Percentiles rank a stretch among this genome's conserved stretches.
These are phyloP conservation scores for Murina feae DNA, from an alignment of 2,113 vertebrate species.

Conservation along the genomic window DNA sequence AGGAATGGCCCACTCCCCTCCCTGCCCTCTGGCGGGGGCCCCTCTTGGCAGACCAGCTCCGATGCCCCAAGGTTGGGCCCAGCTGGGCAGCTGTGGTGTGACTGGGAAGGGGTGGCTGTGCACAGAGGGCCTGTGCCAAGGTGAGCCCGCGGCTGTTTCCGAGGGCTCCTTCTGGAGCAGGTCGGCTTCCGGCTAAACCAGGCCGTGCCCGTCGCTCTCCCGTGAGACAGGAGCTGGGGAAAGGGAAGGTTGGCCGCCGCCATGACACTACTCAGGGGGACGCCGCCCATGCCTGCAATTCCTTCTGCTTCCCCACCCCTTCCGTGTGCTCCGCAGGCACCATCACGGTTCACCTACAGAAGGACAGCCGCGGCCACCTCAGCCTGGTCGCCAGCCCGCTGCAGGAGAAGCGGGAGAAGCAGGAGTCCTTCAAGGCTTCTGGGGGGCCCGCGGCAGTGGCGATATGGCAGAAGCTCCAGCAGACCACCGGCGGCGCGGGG, in stretches of 20 bases:
- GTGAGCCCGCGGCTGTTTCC: background rate
- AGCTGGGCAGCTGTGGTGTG: background rate
- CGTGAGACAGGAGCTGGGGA: background rate
- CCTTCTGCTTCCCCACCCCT: background rate
- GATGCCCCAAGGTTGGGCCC: rapidly evolving
- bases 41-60: background rate
- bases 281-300: background rate
- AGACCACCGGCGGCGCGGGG: background rate
- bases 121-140: background rate
- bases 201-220: background rate
- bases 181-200: background rate
- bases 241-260: background rate
- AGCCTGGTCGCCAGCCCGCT: constrained; percentile 78
- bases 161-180: background rate
- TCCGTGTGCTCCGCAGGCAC: constrained; percentile 63
- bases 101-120: background rate
- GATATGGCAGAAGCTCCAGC: constrained; percentile 72
- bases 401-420: constrained; percentile 55
- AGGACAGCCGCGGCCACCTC: constrained; percentile 79
- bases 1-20: background rate
- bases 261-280: background rate
- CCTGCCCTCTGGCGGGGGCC: background rate
- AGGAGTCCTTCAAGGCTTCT: constrained; percentile 38
- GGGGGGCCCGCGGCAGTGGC: constrained; percentile 32
- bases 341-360: constrained; percentile 77